Percentiles rank a stretch among this genome's conserved stretches.
These are phyloP conservation scores for Microtus obscurus DNA, from an alignment of 2,797 vertebrate genomes.

Conservation along the genomic window DNA sequence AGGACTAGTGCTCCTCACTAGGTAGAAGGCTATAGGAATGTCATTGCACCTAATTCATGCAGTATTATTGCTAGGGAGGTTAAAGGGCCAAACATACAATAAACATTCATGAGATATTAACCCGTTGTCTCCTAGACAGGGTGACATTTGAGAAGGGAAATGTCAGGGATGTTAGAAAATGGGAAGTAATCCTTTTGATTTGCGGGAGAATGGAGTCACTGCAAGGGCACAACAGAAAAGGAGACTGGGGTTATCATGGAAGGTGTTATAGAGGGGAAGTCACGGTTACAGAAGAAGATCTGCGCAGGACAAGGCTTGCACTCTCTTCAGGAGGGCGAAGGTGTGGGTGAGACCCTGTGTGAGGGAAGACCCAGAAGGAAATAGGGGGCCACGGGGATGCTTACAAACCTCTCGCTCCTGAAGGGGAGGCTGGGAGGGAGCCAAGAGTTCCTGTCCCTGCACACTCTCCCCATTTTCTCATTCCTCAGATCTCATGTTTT, in stretches of 20 bases:
- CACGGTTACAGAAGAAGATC: accelerated
- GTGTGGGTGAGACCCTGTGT: not conserved
- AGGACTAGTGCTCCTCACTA: not conserved
- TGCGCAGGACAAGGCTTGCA: not conserved
- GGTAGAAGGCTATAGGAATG: not conserved
- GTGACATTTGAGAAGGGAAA: not conserved
- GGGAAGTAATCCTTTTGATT: not conserved
- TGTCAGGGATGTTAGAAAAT: not conserved
- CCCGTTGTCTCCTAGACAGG: not conserved
- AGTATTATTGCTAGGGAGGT: not conserved
- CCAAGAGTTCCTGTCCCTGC: not conserved
- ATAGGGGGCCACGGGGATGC: accelerated
- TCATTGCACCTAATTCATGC: not conserved
- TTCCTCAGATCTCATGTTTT: not conserved
- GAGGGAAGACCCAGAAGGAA: not conserved
- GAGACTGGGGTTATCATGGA: not conserved
- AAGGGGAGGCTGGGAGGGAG: not conserved
- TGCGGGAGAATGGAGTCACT: not conserved
- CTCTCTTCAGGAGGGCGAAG: not conserved
- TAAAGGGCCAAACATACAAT: not conserved
- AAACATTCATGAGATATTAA: not conserved
- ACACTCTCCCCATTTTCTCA: not conserved
- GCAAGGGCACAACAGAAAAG: not conserved
- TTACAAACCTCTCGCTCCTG: not conserved
- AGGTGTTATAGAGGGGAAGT: not conserved